Base-by-base conservation (phyloP, 2,113 vertebrate genomes). In the Reinhardtius hippoglossoides region DNA sequence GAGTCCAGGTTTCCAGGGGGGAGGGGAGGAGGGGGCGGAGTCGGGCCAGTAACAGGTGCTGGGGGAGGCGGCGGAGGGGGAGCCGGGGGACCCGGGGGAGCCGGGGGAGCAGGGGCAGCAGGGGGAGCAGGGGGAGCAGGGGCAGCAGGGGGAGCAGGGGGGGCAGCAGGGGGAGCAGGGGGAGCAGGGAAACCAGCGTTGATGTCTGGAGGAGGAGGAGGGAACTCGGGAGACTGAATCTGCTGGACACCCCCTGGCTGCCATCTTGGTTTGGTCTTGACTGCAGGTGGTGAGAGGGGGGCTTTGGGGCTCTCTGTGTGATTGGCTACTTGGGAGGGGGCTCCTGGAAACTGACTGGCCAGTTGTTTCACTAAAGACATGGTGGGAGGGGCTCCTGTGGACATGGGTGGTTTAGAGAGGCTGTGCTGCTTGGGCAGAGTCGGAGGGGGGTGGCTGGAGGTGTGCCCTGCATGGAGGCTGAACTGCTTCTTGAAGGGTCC, bases 211-310 rank as follows among this genome's bases (percentile, higher is more conserved):
- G 96, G 95, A 71, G 94, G 90, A 82, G 95, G 95, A 9, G 95
- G 64, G 87, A 93, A 89, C 69, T 76, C 83, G 21, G 97, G 96
- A 14, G 97, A 97, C 31, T 96, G 96, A 3, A 78, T 73, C 83
- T 87, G 91, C 0, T 89, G 89, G 1, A 94, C 74, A 3, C 95
- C 90, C 3, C 92, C 78, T 0, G 96, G 97, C 89, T 98, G 97
- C 97, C 97, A 98, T 90, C 95, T 97, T 74, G 97, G 97, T 87
- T 98, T 98, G 48, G 96, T 95, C 85, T 97, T 99, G 52, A 99
- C 97, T 8, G 96, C 96, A 20, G 98, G 97, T 7, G 97, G 95
- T 0, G 97, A 98, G 62, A 95, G 95, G 0, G 97, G 96, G 4
- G 94, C 83, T 76, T 86, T 96, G 68, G 0, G 94, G 87, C 52